Base-by-base conservation (phyloP, 2,888 invertebrate species). In the Hecatera dysodea region DNA sequence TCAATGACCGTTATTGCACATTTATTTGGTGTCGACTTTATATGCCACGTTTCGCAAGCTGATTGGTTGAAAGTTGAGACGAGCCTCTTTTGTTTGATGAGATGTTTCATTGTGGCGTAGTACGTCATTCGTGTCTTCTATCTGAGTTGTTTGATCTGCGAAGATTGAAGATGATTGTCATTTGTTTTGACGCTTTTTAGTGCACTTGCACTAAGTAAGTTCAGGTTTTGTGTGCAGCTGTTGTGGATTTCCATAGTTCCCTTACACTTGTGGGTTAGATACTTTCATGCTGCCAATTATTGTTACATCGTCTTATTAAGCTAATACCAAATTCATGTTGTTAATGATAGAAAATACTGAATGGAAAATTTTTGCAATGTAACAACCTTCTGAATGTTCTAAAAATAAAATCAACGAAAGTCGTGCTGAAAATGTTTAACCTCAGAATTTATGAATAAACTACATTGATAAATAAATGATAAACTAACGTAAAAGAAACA, bases 31-130 rank as follows among this genome's bases (percentile, higher is more conserved):
- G n/a, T n/a, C n/a, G n/a, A n/a, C n/a, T n/a, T n/a, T n/a, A 27
- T 36, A 50, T 66, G 33, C 2, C 57, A 33, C 24, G 42, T 50
- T 19, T 19, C 33, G 19, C 12, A 24, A 9, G 4, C 33, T 22
- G 24, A 19, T 52, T 77, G 65, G 64, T 46, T 42, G 27, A 12
- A 44, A 22, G 12, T 2, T 39, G 15, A 39, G 64, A 36, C 75
- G 64, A 64, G 77, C 71, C 76, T 61, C 60, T 64, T n/a, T 29
- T 19, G 1, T 5, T 44, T 15, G 9, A 4, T 9, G 15, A 50
- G 19, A 15, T 39, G 61, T 68, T n/a, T 61, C 15, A 7, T 8
- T 24, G 22, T n/a, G 53, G 42, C 46, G 48, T 48, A 46, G 56
- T 46, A 15, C 0, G 2, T 64, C 42, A 36, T 27, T 19, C 11